A percentile compares a stretch with the other conserved stretches of the same genome.
Evolutionary conservation across 2,888 invertebrate genomes (phyloP).

Genomic region (Brachyopa scutellaris): DNA sequence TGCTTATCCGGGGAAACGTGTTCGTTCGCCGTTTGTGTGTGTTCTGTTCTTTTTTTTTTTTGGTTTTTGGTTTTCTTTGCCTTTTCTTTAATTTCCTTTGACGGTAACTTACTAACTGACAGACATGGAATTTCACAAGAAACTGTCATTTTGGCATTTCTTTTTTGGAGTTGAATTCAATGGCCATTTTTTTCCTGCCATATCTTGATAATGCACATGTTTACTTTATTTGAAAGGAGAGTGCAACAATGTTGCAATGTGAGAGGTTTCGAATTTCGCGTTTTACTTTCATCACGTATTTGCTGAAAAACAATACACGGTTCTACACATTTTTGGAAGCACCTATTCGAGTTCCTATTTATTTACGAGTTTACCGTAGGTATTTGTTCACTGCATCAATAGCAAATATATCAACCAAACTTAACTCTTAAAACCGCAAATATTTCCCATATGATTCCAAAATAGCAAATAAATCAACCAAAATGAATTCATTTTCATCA

Average conservation of each 20-base stretch:
- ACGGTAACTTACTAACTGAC: slow-evolving; percentile 3
- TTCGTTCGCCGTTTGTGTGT: slow-evolving; percentile 20
- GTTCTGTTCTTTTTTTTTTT: slow-evolving; percentile 1
- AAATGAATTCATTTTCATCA: too few relatives aligned
- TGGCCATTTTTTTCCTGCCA: background rate
- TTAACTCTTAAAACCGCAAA: too few relatives aligned
- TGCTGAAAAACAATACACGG: too few relatives aligned
- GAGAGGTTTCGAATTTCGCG: too few relatives aligned
- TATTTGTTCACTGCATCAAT: too few relatives aligned
- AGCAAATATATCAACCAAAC: too few relatives aligned
- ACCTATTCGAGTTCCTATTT: too few relatives aligned
- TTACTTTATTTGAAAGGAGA: background rate
- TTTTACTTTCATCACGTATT: too few relatives aligned
- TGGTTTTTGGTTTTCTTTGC: background rate
- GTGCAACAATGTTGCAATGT: background rate
- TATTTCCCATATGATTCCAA: too few relatives aligned
- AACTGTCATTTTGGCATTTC: slow-evolving; percentile 3
- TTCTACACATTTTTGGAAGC: too few relatives aligned
- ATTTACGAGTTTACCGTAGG: too few relatives aligned
- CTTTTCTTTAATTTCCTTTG: slow-evolving; percentile 2
- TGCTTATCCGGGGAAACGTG: slow-evolving; percentile 54
- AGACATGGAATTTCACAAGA: slow-evolving; percentile 7
- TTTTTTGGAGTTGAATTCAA: background rate
- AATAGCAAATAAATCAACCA: too few relatives aligned
- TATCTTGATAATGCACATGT: background rate